Base-by-base conservation (phyloP, 2,797 vertebrate genomes). In the Lepus oiostolus region DNA sequence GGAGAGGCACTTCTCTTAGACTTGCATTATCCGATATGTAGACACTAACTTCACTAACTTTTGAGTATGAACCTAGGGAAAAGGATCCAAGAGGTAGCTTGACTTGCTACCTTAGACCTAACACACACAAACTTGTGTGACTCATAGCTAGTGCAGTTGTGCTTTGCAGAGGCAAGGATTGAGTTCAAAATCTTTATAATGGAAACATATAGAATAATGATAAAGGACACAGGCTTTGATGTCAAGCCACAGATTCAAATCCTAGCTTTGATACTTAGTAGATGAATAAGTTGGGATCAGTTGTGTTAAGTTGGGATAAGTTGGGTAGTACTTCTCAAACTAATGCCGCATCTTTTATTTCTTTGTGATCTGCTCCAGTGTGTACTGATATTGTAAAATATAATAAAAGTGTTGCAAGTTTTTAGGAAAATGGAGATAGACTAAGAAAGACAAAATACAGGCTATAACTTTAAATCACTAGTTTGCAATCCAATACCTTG, bases 161-260 rank as follows among this genome's bases (percentile, higher is more conserved):
- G 19, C 28, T 82, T 28, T 81, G 26, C 60, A 80, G 32, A 92
- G 67, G 32, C 81, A 71, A 74, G 42, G 47, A 71, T 81, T 89
- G 79, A 94, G 58, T 87, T 93, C 30, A 74, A 68, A 91, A 28
- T 92, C 62, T 84, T 91, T 28, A 42, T 90, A 42, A 82, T 38
- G 79, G 30, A 85, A 28, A 47, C 38, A 28, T 63, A 38, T 10
- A 52, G 16, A 85, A 22, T 76, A 83, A 60, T 94, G 54, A 63
- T 81, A 80, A 58, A 94, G 58, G 70, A 70, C 26, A 68, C 75
- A 1, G 81, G 3, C 50, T 67, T 87, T 92, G 62, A 28, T 96
- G 68, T 90, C 62, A 88, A 47, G 32, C 80, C 50, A 30, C 68
- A 24, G 14, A 16, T 58, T 90, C 79, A 88, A 2, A 85, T 83